Evolutionary conservation across 2,113 vertebrate species (phyloP), one percentile per base, ranked within the genome.

Genomic region (Morone saxatilis): DNA sequence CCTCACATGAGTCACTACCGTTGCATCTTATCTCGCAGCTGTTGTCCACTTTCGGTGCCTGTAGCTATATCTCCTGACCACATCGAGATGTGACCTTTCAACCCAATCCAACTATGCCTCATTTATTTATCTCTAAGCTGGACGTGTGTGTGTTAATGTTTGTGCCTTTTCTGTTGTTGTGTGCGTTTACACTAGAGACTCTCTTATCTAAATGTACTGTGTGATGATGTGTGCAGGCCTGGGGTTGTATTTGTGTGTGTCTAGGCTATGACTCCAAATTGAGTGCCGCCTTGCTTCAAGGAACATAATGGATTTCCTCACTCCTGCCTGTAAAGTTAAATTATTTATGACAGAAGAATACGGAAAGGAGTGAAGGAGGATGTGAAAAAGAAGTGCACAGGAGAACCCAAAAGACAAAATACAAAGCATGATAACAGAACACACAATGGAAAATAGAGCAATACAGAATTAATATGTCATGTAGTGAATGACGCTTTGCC

Each of bases 131-230:
- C 71, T 71, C 50, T 9, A 3, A 45, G 36, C 66, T 1, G 13
- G 1, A 13, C 16, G 62, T 6, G 50, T 20, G 61, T 43, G 19
- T 41, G 57, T 68, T 47, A 13, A 14, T n/a, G 36, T 69, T 47
- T 48, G 38, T 25, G 13, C 2, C 25, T 61, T 40, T 74, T 47
- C 31, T 68, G 73, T 41, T 62, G 47, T 20, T 61, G 14, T 38
- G 13, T 63, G 31, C 60, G 61, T 50, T 16, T 38, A 20, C 59
- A 43, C 50, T 51, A 7, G 38, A 51, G 40, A 19, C 22, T 12
- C 6, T 25, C 77, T 77, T 77, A 81, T 84, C 78, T 78, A 59
- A 69, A 77, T 65, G 86, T 48, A 25, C 57, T 71, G n/a, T 38
- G 51, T 71, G 14, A 67, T 74, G 63, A 70, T 36, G 72, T 40